Conservation (phyloP, 2,888 invertebrate genomes). For the Amiota mariae region DNA sequence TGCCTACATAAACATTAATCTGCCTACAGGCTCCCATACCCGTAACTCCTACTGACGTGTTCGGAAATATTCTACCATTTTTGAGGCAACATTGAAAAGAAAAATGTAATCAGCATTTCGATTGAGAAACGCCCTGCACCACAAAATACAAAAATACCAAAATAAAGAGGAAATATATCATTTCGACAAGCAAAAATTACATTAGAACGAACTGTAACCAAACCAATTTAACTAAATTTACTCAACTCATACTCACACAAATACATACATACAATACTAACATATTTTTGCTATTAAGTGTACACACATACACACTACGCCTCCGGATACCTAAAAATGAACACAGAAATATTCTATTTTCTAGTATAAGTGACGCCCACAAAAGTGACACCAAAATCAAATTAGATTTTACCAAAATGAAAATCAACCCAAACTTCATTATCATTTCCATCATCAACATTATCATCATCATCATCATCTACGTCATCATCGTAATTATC, state of each 20-base stretch:
- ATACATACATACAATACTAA: not conserved
- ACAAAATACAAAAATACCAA: not conserved
- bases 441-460: no score
- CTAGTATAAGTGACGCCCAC: constrained; percentile 24
- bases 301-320: constrained; percentile 4
- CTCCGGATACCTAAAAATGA: constrained; percentile 1
- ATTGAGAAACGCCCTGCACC: not conserved
- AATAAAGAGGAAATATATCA: not conserved
- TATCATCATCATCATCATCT: no score
- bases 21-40: no score
- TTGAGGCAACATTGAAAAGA: not conserved
- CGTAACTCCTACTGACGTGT: no score
- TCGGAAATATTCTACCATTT: no score
- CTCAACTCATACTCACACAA: not conserved
- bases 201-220: constrained; percentile 4
- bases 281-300: constrained; percentile 7
- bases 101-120: constrained; percentile 24
- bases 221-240: constrained; percentile 29
- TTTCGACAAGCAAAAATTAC: not conserved
- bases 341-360: constrained; percentile 20
- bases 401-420: constrained; percentile 29
- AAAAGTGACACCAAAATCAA: constrained; percentile 30
- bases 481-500: no score
- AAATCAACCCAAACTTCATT: not conserved
- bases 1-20: no score